Conservation (phyloP, 2,797 vertebrate genomes). For the Sebastes flavidus region DNA sequence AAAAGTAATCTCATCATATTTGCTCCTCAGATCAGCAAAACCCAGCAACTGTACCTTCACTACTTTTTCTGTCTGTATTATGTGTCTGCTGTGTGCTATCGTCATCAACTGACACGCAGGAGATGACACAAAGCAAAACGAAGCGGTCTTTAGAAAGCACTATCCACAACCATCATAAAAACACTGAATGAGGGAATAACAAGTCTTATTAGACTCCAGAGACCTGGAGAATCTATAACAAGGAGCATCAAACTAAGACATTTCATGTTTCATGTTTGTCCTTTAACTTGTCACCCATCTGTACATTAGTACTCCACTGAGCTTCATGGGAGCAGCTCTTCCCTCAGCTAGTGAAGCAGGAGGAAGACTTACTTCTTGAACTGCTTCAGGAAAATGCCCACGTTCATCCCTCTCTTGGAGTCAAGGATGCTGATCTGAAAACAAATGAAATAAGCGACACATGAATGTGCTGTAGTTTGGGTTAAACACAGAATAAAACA, state of each 20-base stretch:
- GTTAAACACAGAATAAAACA: not conserved
- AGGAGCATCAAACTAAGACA: not conserved
- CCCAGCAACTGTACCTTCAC: not conserved
- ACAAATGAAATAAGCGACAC: conserved; percentile 21
- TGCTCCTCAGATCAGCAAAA: not conserved
- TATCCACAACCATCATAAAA: not conserved
- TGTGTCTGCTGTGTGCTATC: not conserved
- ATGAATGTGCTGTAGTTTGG: not conserved
- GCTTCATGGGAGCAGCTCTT: not conserved
- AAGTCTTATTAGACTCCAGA: not conserved
- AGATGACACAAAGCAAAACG: not conserved
- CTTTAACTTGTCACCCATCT: not conserved
- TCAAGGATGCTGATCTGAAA: conserved; percentile 93
- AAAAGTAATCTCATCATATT: not conserved
- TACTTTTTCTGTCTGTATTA: not conserved
- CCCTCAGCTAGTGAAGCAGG: not conserved
- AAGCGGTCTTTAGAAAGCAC: not conserved
- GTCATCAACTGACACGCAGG: not conserved
- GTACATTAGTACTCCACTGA: not conserved
- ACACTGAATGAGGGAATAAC: not conserved
- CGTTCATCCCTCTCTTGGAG: conserved; percentile 97
- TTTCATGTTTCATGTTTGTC: not conserved
- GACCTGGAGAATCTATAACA: not conserved
- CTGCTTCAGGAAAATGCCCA: conserved; percentile 98
- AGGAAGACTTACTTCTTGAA: conserved; percentile 93